phyloP scores from a whole-genome alignment of 2,888 invertebrate species.

The Sturmia bella region DNA sequence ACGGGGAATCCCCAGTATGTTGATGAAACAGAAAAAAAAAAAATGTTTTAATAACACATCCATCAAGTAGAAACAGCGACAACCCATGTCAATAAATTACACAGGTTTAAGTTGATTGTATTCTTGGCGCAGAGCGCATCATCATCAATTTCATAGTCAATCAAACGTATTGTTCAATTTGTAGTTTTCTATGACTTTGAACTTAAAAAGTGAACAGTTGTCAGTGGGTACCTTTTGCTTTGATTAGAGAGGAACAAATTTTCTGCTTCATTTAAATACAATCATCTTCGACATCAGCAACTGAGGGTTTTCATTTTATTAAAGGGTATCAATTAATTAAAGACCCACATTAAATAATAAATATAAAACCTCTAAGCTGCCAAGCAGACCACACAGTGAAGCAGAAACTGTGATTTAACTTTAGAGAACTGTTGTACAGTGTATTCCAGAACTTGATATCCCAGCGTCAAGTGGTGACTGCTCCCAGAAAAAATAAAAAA shows the following conservation, averaged over 20 bases:
- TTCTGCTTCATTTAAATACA: conserved; percentile 32
- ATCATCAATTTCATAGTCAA: conserved; percentile 64
- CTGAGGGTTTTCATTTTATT: not conserved
- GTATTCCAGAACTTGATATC: too few species aligned
- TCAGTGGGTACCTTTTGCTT: conserved; percentile 14
- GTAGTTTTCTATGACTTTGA: not conserved
- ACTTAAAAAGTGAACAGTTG: not conserved
- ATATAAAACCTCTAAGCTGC: not conserved
- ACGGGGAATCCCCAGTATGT: conserved; percentile 61
- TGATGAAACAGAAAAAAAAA: conserved; percentile 19
- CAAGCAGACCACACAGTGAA: conserved; percentile 34
- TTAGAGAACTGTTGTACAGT: too few species aligned
- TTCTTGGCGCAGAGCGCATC: conserved; percentile 53
- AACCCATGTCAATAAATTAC: conserved; percentile 47
- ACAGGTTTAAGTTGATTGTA: conserved; percentile 43
- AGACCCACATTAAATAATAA: not conserved
- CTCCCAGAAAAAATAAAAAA: too few species aligned
- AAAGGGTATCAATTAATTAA: conserved; percentile 41
- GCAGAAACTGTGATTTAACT: too few species aligned
- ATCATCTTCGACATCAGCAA: not conserved
- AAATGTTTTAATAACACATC: conserved; percentile 55
- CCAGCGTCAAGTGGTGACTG: too few species aligned
- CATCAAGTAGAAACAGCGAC: conserved; percentile 44
- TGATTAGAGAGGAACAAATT: conserved; percentile 29
- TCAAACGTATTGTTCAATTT: conserved; percentile 28